Conservation (phyloP, 2,888 invertebrate genomes). For the Cepaea hortensis region DNA sequence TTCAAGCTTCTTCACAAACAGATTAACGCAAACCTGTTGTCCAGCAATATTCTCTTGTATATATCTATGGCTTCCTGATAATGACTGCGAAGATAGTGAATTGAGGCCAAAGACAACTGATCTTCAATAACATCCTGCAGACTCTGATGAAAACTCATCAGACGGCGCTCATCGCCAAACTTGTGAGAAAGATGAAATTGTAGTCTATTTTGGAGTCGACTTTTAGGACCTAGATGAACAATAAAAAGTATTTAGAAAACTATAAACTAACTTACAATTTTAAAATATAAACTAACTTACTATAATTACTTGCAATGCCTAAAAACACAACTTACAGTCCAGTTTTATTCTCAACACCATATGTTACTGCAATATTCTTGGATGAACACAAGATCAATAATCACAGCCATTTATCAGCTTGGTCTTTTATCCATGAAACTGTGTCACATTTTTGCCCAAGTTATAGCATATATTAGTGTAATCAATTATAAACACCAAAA, state of each 20-base stretch:
- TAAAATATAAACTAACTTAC: not conserved
- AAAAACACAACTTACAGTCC: no score
- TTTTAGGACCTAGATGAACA: slow-evolving; percentile 73
- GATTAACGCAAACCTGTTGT: slow-evolving; percentile 85
- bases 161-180: slow-evolving; percentile 88
- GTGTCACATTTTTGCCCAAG: no score
- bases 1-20: not conserved
- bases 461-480: no score
- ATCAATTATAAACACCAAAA: no score
- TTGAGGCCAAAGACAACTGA: slow-evolving; percentile 94
- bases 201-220: slow-evolving; percentile 85
- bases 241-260: not conserved
- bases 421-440: no score
- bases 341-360: no score
- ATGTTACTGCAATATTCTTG: no score
- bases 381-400: no score
- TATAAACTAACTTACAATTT: not conserved
- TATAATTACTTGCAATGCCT: no score
- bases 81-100: slow-evolving; percentile 95
- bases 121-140: slow-evolving; percentile 93
- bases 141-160: slow-evolving; percentile 89
- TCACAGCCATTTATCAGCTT: no score
- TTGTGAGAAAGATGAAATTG: slow-evolving; percentile 96
- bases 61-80: slow-evolving; percentile 99
- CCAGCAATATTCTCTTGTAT: slow-evolving; percentile 92